phyloP scores from a whole-genome alignment of 2,113 vertebrate species.

The Gulo gulo region DNA sequence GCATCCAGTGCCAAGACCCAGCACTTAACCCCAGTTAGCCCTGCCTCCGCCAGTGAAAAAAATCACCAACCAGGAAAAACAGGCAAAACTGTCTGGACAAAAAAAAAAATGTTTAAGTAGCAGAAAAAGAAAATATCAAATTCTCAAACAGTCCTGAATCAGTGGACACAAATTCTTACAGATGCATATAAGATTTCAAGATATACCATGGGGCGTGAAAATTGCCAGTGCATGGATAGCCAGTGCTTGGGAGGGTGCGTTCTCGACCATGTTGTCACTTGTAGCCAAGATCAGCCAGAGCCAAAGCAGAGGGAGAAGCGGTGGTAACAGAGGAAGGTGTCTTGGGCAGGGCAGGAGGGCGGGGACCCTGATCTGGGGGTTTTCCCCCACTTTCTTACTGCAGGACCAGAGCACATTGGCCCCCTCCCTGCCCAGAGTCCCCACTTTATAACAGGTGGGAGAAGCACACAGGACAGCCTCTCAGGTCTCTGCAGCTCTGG shows the following conservation, averaged over 20 bases:
- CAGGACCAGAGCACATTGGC: neutral
- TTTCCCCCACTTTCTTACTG: neutral
- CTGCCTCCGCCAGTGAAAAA: neutral
- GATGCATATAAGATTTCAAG: neutral
- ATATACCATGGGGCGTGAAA: neutral
- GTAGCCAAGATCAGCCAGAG: neutral
- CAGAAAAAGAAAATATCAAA: conserved; percentile 8
- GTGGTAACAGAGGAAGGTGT: too few species aligned
- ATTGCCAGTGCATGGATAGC: neutral
- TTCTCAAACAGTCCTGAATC: neutral
- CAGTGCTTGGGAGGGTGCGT: neutral
- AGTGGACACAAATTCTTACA: conserved; percentile 28
- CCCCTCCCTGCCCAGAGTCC: neutral
- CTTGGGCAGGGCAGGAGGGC: neutral
- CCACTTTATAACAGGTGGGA: neutral
- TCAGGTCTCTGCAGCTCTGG: neutral
- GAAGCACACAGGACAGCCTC: neutral
- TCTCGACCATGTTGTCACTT: neutral
- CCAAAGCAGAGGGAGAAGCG: neutral
- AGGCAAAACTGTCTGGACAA: neutral
- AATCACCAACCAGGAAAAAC: neutral
- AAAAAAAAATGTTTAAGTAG: neutral
- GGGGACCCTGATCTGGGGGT: neutral
- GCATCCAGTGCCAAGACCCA: neutral
- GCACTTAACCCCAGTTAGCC: neutral